Percentiles rank a stretch among this genome's conserved stretches.
phyloP scores from a whole-genome alignment of 2,797 vertebrate species.

The Acanthurus tractus region DNA sequence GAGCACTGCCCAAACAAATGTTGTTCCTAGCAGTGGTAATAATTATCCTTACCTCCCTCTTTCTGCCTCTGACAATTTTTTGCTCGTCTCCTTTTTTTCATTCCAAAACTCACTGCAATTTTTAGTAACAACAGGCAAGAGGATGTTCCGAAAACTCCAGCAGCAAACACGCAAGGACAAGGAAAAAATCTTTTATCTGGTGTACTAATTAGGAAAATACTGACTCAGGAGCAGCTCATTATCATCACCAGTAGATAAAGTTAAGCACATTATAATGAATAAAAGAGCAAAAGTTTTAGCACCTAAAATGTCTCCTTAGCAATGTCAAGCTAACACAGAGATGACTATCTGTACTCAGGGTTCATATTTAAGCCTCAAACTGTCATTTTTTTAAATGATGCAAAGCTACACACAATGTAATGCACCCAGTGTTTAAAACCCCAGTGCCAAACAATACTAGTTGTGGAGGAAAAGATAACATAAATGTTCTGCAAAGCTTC shows the following conservation, averaged over 20 bases:
- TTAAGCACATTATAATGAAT: constrained; percentile 31
- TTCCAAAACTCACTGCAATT: constrained; percentile 29
- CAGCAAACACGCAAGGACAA: constrained; percentile 1
- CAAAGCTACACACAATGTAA: constrained; percentile 5
- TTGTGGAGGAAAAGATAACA: neutral
- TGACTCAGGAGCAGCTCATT: constrained; percentile 26
- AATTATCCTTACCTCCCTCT: constrained; percentile 45
- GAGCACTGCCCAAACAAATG: constrained; percentile 43
- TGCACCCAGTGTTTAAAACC: neutral
- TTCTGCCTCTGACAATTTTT: constrained; percentile 27
- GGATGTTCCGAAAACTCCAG: constrained; percentile 8
- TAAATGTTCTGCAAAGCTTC: constrained; percentile 13
- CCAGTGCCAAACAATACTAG: neutral
- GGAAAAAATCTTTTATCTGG: constrained; percentile 20
- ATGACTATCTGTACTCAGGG: neutral
- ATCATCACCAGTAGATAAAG: constrained; percentile 18
- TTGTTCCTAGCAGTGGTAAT: constrained; percentile 34
- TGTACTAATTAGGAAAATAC: constrained; percentile 26
- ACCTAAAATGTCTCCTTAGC: neutral
- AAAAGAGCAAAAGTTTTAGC: constrained; percentile 15
- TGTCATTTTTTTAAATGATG: neutral
- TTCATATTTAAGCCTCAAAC: neutral
- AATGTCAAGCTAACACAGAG: neutral
- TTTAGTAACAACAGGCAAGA: constrained; percentile 12
- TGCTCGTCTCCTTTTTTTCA: constrained; percentile 43